A percentile compares a stretch with the other conserved stretches of the same genome.
phyloP scores from a whole-genome alignment of 2,797 vertebrate genomes.

The Arrhamphus sclerolepis region DNA sequence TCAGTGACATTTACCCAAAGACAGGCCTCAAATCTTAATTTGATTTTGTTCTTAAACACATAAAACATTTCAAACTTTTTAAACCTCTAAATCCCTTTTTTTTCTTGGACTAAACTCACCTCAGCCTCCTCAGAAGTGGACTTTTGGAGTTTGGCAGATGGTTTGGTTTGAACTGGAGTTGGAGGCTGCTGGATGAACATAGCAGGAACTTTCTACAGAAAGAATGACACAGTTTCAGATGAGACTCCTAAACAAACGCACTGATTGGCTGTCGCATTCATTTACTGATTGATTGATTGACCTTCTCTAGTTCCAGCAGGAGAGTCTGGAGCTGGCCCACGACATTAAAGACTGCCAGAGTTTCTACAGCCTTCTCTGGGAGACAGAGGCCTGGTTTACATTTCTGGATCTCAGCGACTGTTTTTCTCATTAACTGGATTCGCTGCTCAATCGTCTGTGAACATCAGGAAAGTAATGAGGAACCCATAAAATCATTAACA shows the following conservation, averaged over 20 bases:
- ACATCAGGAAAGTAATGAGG: not conserved
- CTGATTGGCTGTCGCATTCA: accelerated
- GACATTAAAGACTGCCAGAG: slow-evolving; percentile 83
- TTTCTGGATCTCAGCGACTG: slow-evolving; percentile 83
- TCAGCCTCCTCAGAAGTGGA: slow-evolving; percentile 39
- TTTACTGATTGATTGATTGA: slow-evolving; percentile 33
- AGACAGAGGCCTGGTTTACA: slow-evolving; percentile 84
- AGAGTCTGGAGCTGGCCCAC: slow-evolving; percentile 82
- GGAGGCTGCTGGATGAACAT: slow-evolving; percentile 66
- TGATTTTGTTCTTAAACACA: too few species aligned
- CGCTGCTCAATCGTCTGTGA: slow-evolving; percentile 83
- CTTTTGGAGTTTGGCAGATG: not conserved
- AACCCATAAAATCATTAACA: not conserved
- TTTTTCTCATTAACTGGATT: slow-evolving; percentile 86
- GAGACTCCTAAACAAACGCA: not conserved
- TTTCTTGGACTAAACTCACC: slow-evolving; percentile 41
- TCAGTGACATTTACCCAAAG: too few species aligned
- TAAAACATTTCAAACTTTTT: too few species aligned
- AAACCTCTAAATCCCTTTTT: too few species aligned
- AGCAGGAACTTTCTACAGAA: slow-evolving; percentile 64
- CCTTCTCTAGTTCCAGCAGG: slow-evolving; percentile 86
- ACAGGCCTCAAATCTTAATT: too few species aligned
- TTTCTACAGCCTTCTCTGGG: slow-evolving; percentile 79
- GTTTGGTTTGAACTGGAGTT: slow-evolving; percentile 46
- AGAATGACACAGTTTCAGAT: not conserved